A percentile compares a stretch with the other conserved stretches of the same genome.
These are phyloP conservation scores for Mesoclemmys tuberculata DNA, from an alignment of 2,113 vertebrate species.

Conservation along the genomic window DNA sequence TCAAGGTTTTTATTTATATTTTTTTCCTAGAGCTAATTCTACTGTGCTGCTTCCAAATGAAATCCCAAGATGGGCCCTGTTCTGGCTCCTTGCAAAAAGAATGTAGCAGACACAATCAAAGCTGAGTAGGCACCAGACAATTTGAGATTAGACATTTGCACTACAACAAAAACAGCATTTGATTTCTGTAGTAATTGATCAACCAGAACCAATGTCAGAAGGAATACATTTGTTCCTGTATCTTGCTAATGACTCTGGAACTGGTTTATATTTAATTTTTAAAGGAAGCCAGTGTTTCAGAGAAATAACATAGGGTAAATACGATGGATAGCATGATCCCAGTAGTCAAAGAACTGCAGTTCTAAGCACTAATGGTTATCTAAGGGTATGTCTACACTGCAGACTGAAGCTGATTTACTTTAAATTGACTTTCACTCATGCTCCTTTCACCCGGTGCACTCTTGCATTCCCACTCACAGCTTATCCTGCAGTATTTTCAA, in stretches of 20 bases:
- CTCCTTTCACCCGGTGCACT: too few relatives aligned
- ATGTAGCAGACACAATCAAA: slow-evolving; percentile 4
- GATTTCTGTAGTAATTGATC: background rate
- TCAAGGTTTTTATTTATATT: background rate
- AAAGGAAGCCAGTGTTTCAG: background rate
- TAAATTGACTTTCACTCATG: too few relatives aligned
- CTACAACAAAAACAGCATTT: background rate
- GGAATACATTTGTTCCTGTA: background rate
- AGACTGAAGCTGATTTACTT: too few relatives aligned
- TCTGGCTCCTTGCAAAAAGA: background rate
- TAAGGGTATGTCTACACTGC: too few relatives aligned
- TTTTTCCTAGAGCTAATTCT: background rate
- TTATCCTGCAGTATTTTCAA: too few relatives aligned
- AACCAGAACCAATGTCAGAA: background rate
- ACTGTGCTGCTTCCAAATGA: background rate
- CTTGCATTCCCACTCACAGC: too few relatives aligned
- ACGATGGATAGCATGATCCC: background rate
- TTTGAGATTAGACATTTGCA: slow-evolving; percentile 26
- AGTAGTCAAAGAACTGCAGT: background rate
- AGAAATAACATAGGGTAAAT: background rate
- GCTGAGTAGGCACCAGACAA: background rate
- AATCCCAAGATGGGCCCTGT: background rate
- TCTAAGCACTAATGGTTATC: background rate
- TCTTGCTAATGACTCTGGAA: background rate
- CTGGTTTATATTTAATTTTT: background rate